A percentile compares a stretch with the other conserved stretches of the same genome.
Conservation (phyloP, 2,113 vertebrate species). For the Edolisoma coerulescens region DNA sequence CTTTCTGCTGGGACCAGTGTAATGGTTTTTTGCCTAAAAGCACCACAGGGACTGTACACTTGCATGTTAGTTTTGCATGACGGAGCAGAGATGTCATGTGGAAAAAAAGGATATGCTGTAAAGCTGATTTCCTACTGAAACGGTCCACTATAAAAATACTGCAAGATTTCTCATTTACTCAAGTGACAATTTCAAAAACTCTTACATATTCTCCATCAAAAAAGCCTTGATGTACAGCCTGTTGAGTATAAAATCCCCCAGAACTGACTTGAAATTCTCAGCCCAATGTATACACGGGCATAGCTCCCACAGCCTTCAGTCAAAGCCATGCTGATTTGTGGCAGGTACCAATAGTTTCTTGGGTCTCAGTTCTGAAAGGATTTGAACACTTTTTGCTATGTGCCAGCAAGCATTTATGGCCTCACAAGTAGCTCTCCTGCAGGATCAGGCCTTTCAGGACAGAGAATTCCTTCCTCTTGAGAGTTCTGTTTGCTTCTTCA, state of each 20-base stretch:
- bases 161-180: conserved; percentile 18
- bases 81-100: not conserved
- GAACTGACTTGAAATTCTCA: not conserved
- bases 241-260: not conserved
- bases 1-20: not conserved
- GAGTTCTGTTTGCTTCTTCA: not conserved
- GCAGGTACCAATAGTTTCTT: not conserved
- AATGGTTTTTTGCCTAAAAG: not conserved
- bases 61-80: conserved; percentile 15
- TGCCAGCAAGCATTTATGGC: not conserved
- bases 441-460: not conserved
- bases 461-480: not conserved
- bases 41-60: not conserved
- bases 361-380: not conserved
- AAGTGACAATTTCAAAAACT: conserved; percentile 26
- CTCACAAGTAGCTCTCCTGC: not conserved
- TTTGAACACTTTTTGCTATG: not conserved
- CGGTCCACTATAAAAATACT: conserved; percentile 44
- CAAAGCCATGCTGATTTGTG: not conserved
- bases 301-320: not conserved
- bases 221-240: not conserved
- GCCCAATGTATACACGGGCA: rapidly evolving
- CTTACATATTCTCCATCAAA: conserved; percentile 2
- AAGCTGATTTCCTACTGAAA: conserved; percentile 49
- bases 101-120: conserved; percentile 6